Conservation (phyloP, 2,888 invertebrate genomes). For the Apamea crenata region DNA sequence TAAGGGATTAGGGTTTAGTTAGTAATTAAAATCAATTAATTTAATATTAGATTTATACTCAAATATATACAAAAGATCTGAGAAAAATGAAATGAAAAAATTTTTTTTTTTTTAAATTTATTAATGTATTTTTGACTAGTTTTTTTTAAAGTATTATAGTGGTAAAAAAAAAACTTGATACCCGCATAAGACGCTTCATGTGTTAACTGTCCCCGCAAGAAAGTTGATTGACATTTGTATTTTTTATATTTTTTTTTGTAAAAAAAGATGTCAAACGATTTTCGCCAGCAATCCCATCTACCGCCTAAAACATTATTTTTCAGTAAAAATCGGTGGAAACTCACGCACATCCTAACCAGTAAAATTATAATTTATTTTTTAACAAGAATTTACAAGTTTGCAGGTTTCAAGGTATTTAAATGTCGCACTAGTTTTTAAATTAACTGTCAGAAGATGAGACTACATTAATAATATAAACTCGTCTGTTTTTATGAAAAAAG, state of each 20-base stretch:
- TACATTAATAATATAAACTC: slow-evolving; percentile 39
- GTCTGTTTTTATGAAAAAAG: slow-evolving; percentile 6
- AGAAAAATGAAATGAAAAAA: background rate
- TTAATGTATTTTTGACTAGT: background rate
- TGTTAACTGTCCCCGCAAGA: slow-evolving; percentile 50
- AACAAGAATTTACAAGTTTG: slow-evolving; percentile 35
- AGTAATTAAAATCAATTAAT: background rate
- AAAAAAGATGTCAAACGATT: slow-evolving; percentile 41
- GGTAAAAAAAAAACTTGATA: slow-evolving; percentile 39
- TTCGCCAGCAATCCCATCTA: slow-evolving; percentile 35
- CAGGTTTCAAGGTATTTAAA: slow-evolving; percentile 65
- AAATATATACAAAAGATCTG: background rate
- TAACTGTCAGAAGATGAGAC: slow-evolving; percentile 53
- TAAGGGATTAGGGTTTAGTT: background rate
- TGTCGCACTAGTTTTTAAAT: slow-evolving; percentile 67
- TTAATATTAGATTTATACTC: background rate
- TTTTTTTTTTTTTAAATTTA: background rate
- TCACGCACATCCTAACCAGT: slow-evolving; percentile 30
- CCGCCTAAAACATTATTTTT: slow-evolving; percentile 56
- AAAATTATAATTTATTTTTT: slow-evolving; percentile 28
- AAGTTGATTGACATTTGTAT: slow-evolving; percentile 32
- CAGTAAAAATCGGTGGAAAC: slow-evolving; percentile 42
- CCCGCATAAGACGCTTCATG: slow-evolving; percentile 47
- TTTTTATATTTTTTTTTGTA: slow-evolving; percentile 18
- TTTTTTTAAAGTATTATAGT: background rate